Conservation (phyloP, 1,140 invertebrate genomes). For the Trichoplusia ni region DNA sequence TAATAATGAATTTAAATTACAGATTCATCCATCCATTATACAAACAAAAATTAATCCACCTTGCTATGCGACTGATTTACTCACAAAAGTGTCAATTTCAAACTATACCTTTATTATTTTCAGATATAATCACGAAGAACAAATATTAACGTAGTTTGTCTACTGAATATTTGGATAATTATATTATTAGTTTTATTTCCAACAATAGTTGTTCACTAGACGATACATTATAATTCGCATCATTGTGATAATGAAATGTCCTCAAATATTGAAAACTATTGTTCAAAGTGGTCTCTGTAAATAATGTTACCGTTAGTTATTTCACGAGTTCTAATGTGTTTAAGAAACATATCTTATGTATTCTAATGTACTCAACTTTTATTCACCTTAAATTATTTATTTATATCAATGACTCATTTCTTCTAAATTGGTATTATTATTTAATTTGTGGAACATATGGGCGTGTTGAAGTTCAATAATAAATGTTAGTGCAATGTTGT, state of each 20-base stretch:
- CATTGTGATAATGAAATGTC: conserved; percentile 57
- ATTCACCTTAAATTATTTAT: conserved; percentile 27
- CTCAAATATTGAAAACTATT: conserved; percentile 23
- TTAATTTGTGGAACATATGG: conserved; percentile 3
- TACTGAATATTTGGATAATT: conserved; percentile 1
- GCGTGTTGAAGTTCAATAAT: conserved; percentile 15
- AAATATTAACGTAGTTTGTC: not conserved
- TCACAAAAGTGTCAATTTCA: not conserved
- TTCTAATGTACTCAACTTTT: conserved; percentile 10
- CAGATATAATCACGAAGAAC: conserved; percentile 8
- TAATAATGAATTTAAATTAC: too few relatives aligned
- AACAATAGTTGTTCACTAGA: conserved; percentile 7
- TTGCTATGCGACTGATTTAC: too few relatives aligned
- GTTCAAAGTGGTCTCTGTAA: conserved; percentile 42
- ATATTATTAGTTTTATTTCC: conserved; percentile 7
- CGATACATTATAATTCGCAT: conserved; percentile 8
- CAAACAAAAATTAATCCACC: too few relatives aligned
- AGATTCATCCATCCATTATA: too few relatives aligned
- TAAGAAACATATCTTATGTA: conserved; percentile 5
- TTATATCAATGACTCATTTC: conserved; percentile 10
- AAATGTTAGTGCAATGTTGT: conserved; percentile 35
- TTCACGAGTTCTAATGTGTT: conserved; percentile 17
- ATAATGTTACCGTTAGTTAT: conserved; percentile 52
- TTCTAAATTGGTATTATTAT: conserved; percentile 12
- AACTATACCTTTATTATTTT: not conserved